Percentiles rank a stretch among this genome's conserved stretches.
phyloP scores from a whole-genome alignment of 2,888 invertebrate genomes.

The Plebejus anna region DNA sequence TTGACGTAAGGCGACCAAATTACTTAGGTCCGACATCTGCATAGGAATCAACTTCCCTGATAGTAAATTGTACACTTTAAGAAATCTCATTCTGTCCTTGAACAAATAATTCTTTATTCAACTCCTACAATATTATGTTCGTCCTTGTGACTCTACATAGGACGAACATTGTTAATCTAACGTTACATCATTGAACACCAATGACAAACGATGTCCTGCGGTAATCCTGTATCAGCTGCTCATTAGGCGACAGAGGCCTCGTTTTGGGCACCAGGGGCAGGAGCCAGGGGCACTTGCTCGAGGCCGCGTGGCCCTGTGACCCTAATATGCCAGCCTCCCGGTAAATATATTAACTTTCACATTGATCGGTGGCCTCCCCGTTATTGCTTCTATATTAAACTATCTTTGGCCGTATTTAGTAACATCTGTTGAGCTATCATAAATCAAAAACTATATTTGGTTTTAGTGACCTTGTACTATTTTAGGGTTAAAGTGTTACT shows the following conservation, averaged over 20 bases:
- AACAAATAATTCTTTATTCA: neutral
- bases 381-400: constrained; percentile 20
- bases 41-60: too few species aligned
- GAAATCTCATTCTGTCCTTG: neutral
- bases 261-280: constrained; percentile 13
- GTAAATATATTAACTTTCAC: constrained; percentile 27
- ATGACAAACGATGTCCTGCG: neutral
- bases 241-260: constrained; percentile 15
- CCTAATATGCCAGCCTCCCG: constrained; percentile 25
- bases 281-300: constrained; percentile 19
- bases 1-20: too few species aligned
- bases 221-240: constrained; percentile 2
- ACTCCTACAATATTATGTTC: neutral
- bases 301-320: constrained; percentile 23
- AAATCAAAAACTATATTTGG: neutral
- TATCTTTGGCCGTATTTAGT: neutral
- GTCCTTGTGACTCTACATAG: neutral
- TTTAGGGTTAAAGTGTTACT: neutral
- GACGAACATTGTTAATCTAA: neutral
- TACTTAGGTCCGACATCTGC: too few species aligned
- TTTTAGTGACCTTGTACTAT: neutral
- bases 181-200: neutral
- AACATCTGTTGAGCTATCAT: neutral
- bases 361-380: constrained; percentile 22
- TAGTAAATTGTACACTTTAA: too few species aligned